A percentile compares a stretch with the other conserved stretches of the same genome.
Conservation (phyloP, 2,797 vertebrate species). For the Cyclopterus lumpus region DNA sequence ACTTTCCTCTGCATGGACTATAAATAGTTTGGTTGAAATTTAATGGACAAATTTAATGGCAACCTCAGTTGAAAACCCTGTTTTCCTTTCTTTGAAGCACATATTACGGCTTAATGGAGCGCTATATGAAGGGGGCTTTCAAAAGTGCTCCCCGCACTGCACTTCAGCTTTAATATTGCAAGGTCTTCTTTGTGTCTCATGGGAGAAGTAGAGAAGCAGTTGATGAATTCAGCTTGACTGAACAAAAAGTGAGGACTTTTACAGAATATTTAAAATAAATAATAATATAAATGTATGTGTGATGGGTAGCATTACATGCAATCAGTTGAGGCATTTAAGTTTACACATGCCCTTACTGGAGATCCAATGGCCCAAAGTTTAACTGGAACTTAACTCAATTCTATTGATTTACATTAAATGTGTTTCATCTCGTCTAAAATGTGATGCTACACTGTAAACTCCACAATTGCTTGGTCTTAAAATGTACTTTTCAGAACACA, state of each 20-base stretch:
- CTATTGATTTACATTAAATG: neutral
- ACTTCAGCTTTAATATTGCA: conserved; percentile 35
- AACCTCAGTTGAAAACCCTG: conserved; percentile 1
- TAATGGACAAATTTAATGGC: conserved; percentile 21
- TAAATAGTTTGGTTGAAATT: conserved; percentile 28
- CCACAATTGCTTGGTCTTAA: neutral
- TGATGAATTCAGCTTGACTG: conserved; percentile 30
- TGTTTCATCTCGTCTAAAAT: neutral
- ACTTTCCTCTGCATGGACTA: conserved; percentile 4
- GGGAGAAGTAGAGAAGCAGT: conserved; percentile 29
- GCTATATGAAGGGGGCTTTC: conserved; percentile 4
- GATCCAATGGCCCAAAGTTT: neutral
- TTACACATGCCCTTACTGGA: neutral
- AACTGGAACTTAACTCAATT: neutral
- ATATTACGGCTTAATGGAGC: neutral
- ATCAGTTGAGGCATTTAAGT: neutral
- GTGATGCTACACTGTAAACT: neutral
- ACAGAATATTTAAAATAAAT: conserved; percentile 33
- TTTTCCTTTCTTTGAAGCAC: conserved; percentile 34
- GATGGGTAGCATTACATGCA: neutral
- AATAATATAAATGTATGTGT: neutral
- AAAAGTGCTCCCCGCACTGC: conserved; percentile 14
- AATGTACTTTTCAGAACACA: neutral
- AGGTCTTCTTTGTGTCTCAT: conserved; percentile 40
- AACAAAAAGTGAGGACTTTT: conserved; percentile 43